Base-by-base conservation (phyloP, 2,888 invertebrate genomes). In the Xylocampa areola region DNA sequence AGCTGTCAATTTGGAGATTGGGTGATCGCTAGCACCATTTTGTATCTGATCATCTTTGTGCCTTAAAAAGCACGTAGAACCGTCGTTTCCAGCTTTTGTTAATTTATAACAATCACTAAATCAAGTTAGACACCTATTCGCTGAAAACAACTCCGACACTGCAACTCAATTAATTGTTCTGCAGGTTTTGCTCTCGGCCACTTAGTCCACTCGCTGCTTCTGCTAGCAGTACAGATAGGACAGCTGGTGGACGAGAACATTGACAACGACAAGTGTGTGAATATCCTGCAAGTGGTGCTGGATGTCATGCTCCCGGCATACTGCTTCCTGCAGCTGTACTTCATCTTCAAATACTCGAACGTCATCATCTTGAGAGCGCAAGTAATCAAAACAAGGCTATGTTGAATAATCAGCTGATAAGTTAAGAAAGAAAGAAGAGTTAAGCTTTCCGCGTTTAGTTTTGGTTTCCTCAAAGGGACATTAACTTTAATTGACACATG, bases 301-400 rank as follows among this genome's bases (percentile, higher is more conserved):
- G 96, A 97, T 66, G 85, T 97, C n/a, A 81, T 96, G 45, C 96
- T 96, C 76, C 96, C 97, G 0, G 78, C 95, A 14, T 97, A 97
- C 86, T 96, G 97, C 30, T 96, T 97, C 83, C 86, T 96, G 37
- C 96, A 97, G 75, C 93, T 97, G 1, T 97, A 96, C 86, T 97
- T 97, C 82, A 95, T 97, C 67, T 97, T 97, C 84, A 97, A 97
- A 84, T 97, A 97, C 85, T 96, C 97, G 2, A 97, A 97, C 86
- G 97, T 97, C 86, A 95, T 94, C 13, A 90, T 94, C 50, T 77
- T 94, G 44, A 82, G 80, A 45, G 81, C 77, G 30, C 91, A 90
- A 88, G 94, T 92, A 81, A 72, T 7, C 0, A 37, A 30, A 21
- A 4, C 0, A 4, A 10, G 4, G 10, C 3, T 3, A 32, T n/a